A percentile compares a stretch with the other conserved stretches of the same genome.
Conservation (phyloP, 2,113 vertebrate species). For the Plecturocebus donacophilus region DNA sequence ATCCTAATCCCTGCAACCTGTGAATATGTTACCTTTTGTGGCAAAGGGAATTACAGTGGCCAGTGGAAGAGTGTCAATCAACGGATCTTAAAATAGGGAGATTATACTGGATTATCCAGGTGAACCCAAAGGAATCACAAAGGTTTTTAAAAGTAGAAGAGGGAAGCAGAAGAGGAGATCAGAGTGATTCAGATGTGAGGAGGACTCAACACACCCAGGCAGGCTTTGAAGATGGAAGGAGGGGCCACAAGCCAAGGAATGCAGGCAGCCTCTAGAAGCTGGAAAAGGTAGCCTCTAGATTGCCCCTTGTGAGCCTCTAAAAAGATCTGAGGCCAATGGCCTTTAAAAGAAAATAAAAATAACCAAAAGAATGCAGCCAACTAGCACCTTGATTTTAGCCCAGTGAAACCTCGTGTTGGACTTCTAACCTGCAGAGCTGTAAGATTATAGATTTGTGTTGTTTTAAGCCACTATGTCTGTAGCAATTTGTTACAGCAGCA, state of each 20-base stretch:
- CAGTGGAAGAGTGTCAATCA: neutral
- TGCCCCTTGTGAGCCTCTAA: no score
- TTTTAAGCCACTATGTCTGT: neutral
- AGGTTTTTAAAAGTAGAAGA: neutral
- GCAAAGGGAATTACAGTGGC: neutral
- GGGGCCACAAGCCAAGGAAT: neutral
- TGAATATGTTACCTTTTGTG: neutral
- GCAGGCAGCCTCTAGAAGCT: neutral
- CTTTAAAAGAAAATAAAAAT: neutral
- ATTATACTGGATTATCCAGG: neutral
- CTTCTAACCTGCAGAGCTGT: neutral
- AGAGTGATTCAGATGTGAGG: neutral
- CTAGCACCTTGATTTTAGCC: neutral
- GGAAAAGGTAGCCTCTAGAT: no score
- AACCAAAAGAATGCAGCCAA: neutral
- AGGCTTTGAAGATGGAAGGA: neutral
- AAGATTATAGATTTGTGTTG: no score
- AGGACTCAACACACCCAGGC: neutral
- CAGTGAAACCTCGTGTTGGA: neutral
- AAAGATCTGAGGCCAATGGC: neutral
- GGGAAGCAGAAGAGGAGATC: neutral
- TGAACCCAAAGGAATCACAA: accelerated
- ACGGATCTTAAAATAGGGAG: neutral
- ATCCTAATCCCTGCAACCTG: neutral
- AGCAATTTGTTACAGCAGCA: neutral